A percentile compares a stretch with the other conserved stretches of the same genome.
Evolutionary conservation across 2,888 invertebrate genomes (phyloP).

Genomic region (Drosophila planitibia): DNA sequence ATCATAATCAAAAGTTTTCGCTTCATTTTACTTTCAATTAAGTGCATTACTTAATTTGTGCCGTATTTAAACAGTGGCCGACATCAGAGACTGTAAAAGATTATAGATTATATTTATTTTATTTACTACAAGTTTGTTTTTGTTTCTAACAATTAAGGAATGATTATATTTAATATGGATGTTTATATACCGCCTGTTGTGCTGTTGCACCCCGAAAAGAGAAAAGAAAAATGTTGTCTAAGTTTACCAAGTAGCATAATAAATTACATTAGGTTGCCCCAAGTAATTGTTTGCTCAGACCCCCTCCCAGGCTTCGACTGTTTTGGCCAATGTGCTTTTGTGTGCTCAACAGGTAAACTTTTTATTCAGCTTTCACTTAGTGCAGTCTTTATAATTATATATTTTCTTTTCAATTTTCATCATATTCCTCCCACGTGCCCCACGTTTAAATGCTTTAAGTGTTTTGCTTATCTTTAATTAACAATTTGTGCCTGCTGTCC

Average conservation of each 20-base stretch:
- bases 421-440: conserved; percentile 4
- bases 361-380: conserved; percentile 36
- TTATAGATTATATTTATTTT: background rate
- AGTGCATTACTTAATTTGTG: background rate
- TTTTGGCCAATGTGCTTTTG: conserved; percentile 4
- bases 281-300: background rate
- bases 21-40: background rate
- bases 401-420: conserved; percentile 67
- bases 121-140: background rate
- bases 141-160: background rate
- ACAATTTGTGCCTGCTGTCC: conserved; percentile 44
- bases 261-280: conserved; percentile 33
- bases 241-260: conserved; percentile 30
- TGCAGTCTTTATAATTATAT: conserved; percentile 60
- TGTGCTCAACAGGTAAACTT: conserved; percentile 59
- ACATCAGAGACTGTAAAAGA: background rate
- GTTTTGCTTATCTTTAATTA: conserved; percentile 74
- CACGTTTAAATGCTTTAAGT: conserved; percentile 45
- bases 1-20: background rate
- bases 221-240: background rate
- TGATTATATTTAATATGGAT: background rate
- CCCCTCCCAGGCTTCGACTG: background rate
- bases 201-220: background rate
- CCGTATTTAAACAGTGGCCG: background rate
- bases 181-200: background rate